These are phyloP conservation scores for Ranitomeya imitator DNA, from an alignment of 2,113 vertebrate genomes.

Conservation along the genomic window DNA sequence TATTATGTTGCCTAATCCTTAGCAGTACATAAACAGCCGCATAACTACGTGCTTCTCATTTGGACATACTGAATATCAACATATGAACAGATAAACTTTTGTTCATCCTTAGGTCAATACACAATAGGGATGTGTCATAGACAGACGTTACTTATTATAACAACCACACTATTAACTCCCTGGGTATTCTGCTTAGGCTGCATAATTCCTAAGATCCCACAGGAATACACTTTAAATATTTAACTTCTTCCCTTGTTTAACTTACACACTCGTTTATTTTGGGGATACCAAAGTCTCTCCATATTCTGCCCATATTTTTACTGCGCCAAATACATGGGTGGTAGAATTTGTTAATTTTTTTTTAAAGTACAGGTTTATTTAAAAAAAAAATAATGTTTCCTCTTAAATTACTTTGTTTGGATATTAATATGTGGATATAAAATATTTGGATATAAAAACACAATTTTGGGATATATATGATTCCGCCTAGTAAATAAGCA, in stretches of 20 bases:
- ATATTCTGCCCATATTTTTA: not conserved
- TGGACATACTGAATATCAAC: slow-evolving; percentile 3
- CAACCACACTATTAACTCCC: slow-evolving; percentile 47
- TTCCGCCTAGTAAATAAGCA: no score
- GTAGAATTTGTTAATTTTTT: not conserved
- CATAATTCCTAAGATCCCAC: slow-evolving; percentile 37
- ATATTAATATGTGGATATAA: no score
- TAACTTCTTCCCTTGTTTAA: slow-evolving; percentile 30
- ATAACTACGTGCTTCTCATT: not conserved
- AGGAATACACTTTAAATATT: slow-evolving; percentile 43
- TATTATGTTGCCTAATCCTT: not conserved
- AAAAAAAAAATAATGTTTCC: not conserved
- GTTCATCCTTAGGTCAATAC: slow-evolving; percentile 15
- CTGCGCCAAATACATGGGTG: not conserved
- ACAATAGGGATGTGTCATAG: slow-evolving; percentile 38
- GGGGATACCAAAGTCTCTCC: slow-evolving; percentile 9
- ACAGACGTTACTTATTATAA: slow-evolving; percentile 37
- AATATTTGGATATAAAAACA: no score
- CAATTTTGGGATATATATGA: no score
- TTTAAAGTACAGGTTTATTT: not conserved
- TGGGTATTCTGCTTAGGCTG: slow-evolving; percentile 28
- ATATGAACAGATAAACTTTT: slow-evolving; percentile 25
- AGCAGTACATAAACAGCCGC: not conserved
- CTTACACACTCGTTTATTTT: slow-evolving; percentile 15
- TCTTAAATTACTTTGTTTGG: not conserved